phyloP scores from a whole-genome alignment of 2,888 invertebrate genomes.

The Philopedon plagiatum region DNA sequence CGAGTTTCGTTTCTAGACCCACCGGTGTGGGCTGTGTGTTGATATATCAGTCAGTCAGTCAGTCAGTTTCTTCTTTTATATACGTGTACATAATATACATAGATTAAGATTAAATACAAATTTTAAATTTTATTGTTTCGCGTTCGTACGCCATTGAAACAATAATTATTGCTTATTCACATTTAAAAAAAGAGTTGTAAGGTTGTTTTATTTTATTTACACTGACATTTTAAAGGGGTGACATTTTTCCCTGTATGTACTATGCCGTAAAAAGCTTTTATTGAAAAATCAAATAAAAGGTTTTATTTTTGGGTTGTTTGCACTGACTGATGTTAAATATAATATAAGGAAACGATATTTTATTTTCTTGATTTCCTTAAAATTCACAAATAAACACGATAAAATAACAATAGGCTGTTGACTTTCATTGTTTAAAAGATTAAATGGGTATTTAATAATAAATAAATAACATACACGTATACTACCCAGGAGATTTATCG shows the following conservation, averaged over 20 bases:
- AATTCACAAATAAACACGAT: constrained; percentile 53
- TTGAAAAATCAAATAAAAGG: constrained; percentile 22
- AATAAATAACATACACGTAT: constrained; percentile 30
- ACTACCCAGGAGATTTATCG: constrained; percentile 22
- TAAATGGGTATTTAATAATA: constrained; percentile 45
- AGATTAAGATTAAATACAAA: too few species aligned
- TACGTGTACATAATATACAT: too few species aligned
- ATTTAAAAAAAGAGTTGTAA: constrained; percentile 26
- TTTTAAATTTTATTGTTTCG: too few species aligned
- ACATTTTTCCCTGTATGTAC: constrained; percentile 27
- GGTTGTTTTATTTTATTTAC: constrained; percentile 40
- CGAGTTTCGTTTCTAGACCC: too few species aligned
- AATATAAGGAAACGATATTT: constrained; percentile 14
- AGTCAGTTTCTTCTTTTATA: too few species aligned
- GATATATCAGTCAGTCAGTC: too few species aligned
- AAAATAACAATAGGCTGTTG: constrained; percentile 59
- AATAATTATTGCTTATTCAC: constrained; percentile 13
- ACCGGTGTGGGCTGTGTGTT: too few species aligned
- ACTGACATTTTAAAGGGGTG: constrained; percentile 35
- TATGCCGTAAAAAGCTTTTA: not conserved
- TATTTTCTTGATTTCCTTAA: constrained; percentile 34
- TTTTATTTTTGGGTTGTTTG: not conserved
- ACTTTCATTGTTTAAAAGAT: constrained; percentile 56
- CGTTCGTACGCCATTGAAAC: constrained; percentile 18
- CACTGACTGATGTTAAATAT: not conserved